Conservation (phyloP, 2,888 invertebrate species). For the Drymonia ruficornis region DNA sequence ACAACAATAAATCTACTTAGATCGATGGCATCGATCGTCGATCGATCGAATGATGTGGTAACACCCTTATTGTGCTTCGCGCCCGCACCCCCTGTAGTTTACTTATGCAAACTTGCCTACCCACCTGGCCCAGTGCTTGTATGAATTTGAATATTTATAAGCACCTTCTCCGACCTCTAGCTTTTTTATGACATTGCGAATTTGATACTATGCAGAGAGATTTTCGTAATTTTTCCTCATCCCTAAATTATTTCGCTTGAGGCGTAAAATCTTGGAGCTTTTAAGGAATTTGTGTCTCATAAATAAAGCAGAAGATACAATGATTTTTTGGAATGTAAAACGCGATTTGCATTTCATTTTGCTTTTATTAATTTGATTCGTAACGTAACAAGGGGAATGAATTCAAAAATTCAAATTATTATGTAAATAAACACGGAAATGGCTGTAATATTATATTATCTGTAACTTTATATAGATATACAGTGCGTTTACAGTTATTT, state of each 20-base stretch:
- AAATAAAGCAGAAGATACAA: slow-evolving; percentile 26
- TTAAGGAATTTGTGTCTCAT: slow-evolving; percentile 39
- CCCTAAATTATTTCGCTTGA: slow-evolving; percentile 44
- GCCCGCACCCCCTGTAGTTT: slow-evolving; percentile 51
- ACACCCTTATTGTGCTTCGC: slow-evolving; percentile 59
- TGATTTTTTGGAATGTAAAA: slow-evolving; percentile 14
- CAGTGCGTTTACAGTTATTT: too few species aligned
- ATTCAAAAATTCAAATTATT: not conserved
- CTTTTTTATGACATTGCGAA: slow-evolving; percentile 57
- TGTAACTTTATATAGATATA: too few species aligned
- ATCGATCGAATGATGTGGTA: too few species aligned
- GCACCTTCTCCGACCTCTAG: slow-evolving; percentile 43
- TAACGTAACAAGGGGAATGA: not conserved
- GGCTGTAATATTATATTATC: not conserved
- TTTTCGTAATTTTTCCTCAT: slow-evolving; percentile 34
- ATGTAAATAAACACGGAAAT: not conserved
- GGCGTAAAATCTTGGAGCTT: slow-evolving; percentile 26
- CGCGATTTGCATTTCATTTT: slow-evolving; percentile 5
- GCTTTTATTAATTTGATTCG: slow-evolving; percentile 7
- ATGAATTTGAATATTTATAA: slow-evolving; percentile 66
- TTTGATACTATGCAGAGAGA: slow-evolving; percentile 46
- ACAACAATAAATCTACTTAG: too few species aligned
- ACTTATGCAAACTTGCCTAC: slow-evolving; percentile 63
- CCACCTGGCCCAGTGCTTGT: slow-evolving; percentile 52
- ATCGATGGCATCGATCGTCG: too few species aligned